A percentile compares a stretch with the other conserved stretches of the same genome.
phyloP scores from a whole-genome alignment of 2,113 vertebrate species.

The Suricata suricatta region DNA sequence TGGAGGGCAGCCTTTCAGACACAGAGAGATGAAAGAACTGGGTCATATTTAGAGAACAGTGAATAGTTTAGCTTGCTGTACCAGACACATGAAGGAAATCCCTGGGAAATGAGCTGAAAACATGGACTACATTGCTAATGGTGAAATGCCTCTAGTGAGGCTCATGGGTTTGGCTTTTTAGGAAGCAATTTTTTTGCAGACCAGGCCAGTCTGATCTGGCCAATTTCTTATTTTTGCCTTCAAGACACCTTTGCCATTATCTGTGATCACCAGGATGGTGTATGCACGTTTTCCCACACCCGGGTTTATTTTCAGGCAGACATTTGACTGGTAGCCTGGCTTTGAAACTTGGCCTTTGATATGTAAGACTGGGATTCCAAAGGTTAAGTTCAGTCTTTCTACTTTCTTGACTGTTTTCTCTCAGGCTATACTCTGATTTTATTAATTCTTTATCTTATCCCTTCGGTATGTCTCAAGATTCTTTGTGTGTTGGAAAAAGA shows the following conservation, averaged over 20 bases:
- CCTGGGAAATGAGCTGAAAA: not conserved
- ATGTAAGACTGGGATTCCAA: not conserved
- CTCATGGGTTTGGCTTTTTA: not conserved
- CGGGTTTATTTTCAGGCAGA: not conserved
- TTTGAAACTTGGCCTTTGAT: conserved; percentile 25
- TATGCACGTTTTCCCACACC: not conserved
- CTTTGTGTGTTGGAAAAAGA: not conserved
- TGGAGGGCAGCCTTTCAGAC: not conserved
- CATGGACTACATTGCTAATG: not conserved
- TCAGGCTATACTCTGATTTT: not conserved
- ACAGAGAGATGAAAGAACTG: not conserved
- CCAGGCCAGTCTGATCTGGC: not conserved
- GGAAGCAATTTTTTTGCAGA: not conserved
- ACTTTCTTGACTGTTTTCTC: conserved; percentile 36
- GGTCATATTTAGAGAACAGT: not conserved
- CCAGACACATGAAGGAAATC: not conserved
- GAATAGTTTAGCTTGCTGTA: not conserved
- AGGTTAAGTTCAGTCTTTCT: not conserved
- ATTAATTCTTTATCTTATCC: conserved; percentile 29
- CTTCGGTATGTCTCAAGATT: not conserved
- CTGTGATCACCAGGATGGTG: not conserved
- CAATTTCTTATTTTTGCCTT: conserved; percentile 22
- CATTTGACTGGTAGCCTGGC: not conserved
- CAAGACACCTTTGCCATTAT: not conserved
- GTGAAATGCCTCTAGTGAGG: not conserved